Evolutionary conservation across 2,113 vertebrate genomes (phyloP), one percentile per base, ranked within the genome.

Genomic region (Ctenomys sociabilis): DNA sequence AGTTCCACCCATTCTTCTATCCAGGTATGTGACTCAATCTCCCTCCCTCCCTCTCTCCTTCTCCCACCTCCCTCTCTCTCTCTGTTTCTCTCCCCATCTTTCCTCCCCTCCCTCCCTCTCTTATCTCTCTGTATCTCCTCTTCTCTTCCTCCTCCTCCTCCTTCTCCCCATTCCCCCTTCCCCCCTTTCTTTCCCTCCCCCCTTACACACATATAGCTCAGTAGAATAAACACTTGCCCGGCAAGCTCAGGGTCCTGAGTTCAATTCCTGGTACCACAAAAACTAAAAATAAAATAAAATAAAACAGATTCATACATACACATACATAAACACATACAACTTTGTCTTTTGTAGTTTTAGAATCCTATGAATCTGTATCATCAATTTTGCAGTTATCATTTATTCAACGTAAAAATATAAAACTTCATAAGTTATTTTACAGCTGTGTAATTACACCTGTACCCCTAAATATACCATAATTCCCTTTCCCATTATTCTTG

Each of bases 351-450:
- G 87, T 63, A 82, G n/a, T 75, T 78, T 91, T 93, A 81, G 12
- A 77, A 68, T 86, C 13, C 4, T 32, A 82, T n/a, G 89, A 8
- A 52, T 85, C 35, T 88, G 1, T n/a, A 88, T 63, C 19, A 66
- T 86, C 26, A 93, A 93, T 77, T 88, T 95, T 90, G 87, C 61
- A 73, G 24, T 94, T 85, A 61, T 59, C 64, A 93, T 73, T 64
- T 43, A 85, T 40, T 72, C 77, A 93, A 63, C 70, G 91, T 86
- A 66, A 93, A 88, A 72, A 80, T 91, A 43, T 57, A 63, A 81
- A 95, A 88, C 12, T 54, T 16, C 16, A 16, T 54, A 13, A 52
- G 52, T 54, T 54, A 90, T 80, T 87, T 2, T 77, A 73, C 75
- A 30, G 19, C 28, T 92, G 5, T 89, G 72, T 80, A 89, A 89